A percentile compares a stretch with the other conserved stretches of the same genome.
Evolutionary conservation across 92 coral and sea anemone species (phyloP).

Genomic region (Actinernus sp.): DNA sequence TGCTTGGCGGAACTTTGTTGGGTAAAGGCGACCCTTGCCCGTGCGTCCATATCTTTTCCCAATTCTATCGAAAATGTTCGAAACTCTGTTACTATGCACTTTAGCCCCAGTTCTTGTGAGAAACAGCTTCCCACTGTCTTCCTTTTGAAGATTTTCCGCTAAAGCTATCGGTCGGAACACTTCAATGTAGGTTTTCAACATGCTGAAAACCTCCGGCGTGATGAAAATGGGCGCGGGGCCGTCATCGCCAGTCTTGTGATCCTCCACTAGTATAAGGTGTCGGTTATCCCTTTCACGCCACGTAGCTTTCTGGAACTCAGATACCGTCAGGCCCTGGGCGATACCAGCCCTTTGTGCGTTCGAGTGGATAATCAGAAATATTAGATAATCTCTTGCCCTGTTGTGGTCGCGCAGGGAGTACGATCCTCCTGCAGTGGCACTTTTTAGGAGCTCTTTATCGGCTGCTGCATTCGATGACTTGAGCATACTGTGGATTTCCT

Average conservation of each 20-base stretch:
- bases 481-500: slow-evolving; percentile 13
- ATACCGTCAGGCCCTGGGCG: slow-evolving; percentile 1
- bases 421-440: background rate
- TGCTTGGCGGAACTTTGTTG: slow-evolving; percentile 23
- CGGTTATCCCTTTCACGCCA: slow-evolving; percentile 8
- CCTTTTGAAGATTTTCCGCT: background rate
- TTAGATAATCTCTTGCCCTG: slow-evolving; percentile 10
- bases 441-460: background rate
- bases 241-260: slow-evolving; percentile 15
- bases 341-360: slow-evolving; percentile 10
- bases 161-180: slow-evolving; percentile 19
- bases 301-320: slow-evolving; percentile 3
- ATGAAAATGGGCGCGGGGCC: slow-evolving; percentile 3
- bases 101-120: slow-evolving; percentile 6
- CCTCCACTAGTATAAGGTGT: slow-evolving; percentile 4
- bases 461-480: background rate
- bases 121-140: slow-evolving; percentile 5
- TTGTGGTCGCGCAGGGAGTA: slow-evolving; percentile 6
- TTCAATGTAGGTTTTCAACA: background rate
- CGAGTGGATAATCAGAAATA: slow-evolving; percentile 16
- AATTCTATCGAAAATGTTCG: slow-evolving; percentile 5
- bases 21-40: slow-evolving; percentile 12
- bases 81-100: background rate
- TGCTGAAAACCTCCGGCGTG: background rate
- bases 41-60: slow-evolving; percentile 21